These are phyloP conservation scores for Sakesphorus luctuosus DNA, from an alignment of 2,113 vertebrate species.

Conservation along the genomic window DNA sequence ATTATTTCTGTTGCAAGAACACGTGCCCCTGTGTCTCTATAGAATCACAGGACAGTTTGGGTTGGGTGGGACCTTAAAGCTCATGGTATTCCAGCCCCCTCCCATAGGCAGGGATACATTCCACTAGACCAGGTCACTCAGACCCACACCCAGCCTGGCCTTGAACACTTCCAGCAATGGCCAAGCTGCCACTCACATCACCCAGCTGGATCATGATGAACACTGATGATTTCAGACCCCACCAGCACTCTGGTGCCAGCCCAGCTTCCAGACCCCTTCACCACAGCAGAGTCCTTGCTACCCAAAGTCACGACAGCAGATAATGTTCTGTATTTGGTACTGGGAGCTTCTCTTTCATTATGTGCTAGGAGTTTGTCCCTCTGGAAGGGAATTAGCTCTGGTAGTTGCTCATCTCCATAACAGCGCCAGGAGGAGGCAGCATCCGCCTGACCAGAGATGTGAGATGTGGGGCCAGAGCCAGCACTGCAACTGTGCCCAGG, in stretches of 20 bases:
- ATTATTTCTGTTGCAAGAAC: not conserved
- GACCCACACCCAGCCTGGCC: not conserved
- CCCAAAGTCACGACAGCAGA: not conserved
- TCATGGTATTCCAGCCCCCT: not conserved
- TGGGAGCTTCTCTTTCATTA: not conserved
- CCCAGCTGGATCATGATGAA: not conserved
- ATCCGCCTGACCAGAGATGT: fast-evolving
- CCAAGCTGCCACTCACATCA: not conserved
- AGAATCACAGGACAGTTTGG: not conserved
- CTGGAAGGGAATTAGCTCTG: not conserved
- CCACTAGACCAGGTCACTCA: not conserved
- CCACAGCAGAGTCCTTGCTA: not conserved
- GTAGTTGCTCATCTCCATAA: not conserved
- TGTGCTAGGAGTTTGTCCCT: not conserved
- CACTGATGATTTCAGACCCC: not conserved
- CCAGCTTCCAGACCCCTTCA: not conserved
- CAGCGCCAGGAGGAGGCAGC: fast-evolving
- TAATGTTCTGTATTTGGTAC: not conserved
- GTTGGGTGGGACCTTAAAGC: not conserved
- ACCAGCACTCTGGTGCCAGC: too few species aligned
- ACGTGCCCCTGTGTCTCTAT: not conserved
- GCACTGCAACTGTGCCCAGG: fast-evolving
- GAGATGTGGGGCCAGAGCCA: fast-evolving
- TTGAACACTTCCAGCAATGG: not conserved
- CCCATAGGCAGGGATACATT: not conserved